Percentiles rank a stretch among this genome's conserved stretches.
These are phyloP conservation scores for Melanargia galathea DNA, from an alignment of 2,888 invertebrate genomes.

Conservation along the genomic window DNA sequence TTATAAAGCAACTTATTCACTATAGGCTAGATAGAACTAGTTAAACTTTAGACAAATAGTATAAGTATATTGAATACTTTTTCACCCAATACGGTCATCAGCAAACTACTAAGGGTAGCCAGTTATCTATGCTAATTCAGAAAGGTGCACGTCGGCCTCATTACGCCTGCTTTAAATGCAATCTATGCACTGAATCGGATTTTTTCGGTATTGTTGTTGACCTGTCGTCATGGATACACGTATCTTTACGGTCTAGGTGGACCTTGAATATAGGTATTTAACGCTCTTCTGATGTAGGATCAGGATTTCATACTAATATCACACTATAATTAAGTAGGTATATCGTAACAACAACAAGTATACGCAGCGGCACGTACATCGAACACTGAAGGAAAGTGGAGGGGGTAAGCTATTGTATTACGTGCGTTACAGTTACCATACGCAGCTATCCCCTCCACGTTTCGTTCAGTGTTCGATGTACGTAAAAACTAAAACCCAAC, in stretches of 20 bases:
- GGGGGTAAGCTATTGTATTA: no score
- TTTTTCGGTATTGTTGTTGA: slow-evolving; percentile 73
- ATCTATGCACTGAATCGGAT: slow-evolving; percentile 77
- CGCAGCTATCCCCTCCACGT: no score
- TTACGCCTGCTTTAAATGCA: slow-evolving; percentile 77
- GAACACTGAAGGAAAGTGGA: no score
- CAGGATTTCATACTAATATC: no score
- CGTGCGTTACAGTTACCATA: no score
- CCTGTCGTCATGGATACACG: slow-evolving; percentile 60
- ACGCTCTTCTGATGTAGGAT: neutral
- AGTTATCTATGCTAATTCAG: slow-evolving; percentile 74
- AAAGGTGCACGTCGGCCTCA: slow-evolving; percentile 63
- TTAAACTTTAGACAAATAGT: neutral
- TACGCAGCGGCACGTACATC: no score
- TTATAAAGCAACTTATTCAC: no score
- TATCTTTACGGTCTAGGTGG: slow-evolving; percentile 52
- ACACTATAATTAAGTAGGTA: no score
- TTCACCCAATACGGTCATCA: slow-evolving; percentile 10
- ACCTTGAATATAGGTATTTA: slow-evolving; percentile 15
- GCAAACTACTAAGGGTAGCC: slow-evolving; percentile 27
- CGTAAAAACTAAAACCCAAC: no score
- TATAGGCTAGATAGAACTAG: no score
- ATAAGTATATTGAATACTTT: neutral
- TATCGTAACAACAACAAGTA: no score
- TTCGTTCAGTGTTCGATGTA: no score